Conservation (phyloP, 2,797 vertebrate species). For the Remorina albescens region DNA sequence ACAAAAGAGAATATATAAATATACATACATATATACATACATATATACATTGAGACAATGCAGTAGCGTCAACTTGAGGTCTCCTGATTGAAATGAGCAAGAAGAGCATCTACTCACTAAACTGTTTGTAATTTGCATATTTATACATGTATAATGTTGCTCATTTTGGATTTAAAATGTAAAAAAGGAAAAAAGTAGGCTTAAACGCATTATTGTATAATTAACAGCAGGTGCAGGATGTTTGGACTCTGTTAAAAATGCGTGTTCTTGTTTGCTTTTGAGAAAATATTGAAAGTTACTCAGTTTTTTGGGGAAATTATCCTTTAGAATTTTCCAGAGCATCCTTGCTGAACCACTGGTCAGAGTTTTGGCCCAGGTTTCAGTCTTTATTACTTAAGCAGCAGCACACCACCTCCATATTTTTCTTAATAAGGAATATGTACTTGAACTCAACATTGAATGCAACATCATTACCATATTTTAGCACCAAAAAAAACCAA, state of each 20-base stretch:
- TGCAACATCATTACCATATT: neutral
- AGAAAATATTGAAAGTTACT: no score
- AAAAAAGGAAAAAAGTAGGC: no score
- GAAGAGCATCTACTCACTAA: neutral
- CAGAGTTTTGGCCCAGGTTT: neutral
- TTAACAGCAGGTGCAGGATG: neutral
- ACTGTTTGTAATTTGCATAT: slow-evolving; percentile 2
- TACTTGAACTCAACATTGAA: no score
- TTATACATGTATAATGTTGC: slow-evolving; percentile 6
- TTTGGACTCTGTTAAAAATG: neutral
- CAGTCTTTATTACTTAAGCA: neutral
- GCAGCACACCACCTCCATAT: neutral
- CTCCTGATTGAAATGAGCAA: neutral
- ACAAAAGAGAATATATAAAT: no score
- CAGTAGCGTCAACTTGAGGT: neutral
- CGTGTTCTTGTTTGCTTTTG: neutral
- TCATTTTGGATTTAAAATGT: slow-evolving; percentile 1
- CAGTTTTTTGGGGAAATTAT: neutral
- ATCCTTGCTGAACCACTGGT: slow-evolving; percentile 7
- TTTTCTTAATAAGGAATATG: neutral
- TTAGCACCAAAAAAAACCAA: neutral
- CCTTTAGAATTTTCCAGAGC: slow-evolving; percentile 7
- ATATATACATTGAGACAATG: no score
- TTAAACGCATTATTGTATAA: neutral
- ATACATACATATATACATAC: no score